Evolutionary conservation across 1,140 invertebrate species (phyloP).

Genomic region (Hypothenemus hampei): DNA sequence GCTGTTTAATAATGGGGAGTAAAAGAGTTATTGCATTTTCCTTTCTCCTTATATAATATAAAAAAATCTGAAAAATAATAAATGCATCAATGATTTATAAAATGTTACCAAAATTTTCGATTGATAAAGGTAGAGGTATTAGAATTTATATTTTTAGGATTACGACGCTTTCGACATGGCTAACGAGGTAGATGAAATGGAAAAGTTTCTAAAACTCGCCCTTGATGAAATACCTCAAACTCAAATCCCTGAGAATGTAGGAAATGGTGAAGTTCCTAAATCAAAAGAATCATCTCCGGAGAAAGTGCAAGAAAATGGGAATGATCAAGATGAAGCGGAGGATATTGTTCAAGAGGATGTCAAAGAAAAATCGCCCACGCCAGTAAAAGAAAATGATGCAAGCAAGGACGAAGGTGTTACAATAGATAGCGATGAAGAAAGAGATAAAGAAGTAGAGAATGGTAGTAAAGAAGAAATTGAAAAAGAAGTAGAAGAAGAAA

Average conservation of each 20-base stretch:
- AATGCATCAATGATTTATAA: too few relatives aligned
- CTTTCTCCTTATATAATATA: too few relatives aligned
- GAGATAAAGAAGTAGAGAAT: slow-evolving; percentile 14
- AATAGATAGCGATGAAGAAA: slow-evolving; percentile 23
- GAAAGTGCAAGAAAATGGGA: slow-evolving; percentile 17
- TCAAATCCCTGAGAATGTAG: slow-evolving; percentile 31
- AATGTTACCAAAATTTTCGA: too few relatives aligned
- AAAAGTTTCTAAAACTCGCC: slow-evolving; percentile 74
- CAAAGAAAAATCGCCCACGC: slow-evolving; percentile 13
- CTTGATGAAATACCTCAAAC: slow-evolving; percentile 28
- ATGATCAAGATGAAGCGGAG: slow-evolving; percentile 11
- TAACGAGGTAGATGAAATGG: slow-evolving; percentile 85
- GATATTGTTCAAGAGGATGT: slow-evolving; percentile 8
- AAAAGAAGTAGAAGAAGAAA: slow-evolving; percentile 22
- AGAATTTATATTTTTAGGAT: slow-evolving; percentile 68
- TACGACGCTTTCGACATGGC: slow-evolving; percentile 89
- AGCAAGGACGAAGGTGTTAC: slow-evolving; percentile 19
- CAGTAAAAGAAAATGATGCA: slow-evolving; percentile 19
- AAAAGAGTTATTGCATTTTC: too few relatives aligned
- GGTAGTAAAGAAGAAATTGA: slow-evolving; percentile 22
- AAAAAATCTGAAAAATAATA: too few relatives aligned
- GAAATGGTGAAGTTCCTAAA: slow-evolving; percentile 27
- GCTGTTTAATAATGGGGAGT: too few relatives aligned
- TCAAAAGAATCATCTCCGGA: slow-evolving; percentile 24
- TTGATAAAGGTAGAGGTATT: too few relatives aligned